These are phyloP conservation scores for Aythya baeri DNA, from an alignment of 2,113 vertebrate species.

Conservation along the genomic window DNA sequence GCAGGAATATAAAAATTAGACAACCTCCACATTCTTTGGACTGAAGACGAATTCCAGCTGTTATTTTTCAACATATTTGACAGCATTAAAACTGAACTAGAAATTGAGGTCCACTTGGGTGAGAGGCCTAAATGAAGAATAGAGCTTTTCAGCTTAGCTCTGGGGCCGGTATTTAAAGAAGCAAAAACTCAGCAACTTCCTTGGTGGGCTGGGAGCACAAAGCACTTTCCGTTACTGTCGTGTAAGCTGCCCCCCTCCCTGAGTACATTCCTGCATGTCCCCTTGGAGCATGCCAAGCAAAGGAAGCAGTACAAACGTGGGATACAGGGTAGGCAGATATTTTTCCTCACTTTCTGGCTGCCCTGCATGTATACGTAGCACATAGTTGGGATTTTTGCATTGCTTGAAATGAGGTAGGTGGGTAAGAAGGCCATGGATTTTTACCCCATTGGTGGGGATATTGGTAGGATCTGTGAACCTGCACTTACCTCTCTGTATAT, in stretches of 20 bases:
- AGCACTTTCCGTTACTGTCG: not conserved
- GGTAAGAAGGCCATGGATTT: not conserved
- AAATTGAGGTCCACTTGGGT: not conserved
- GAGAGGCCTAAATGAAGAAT: not conserved
- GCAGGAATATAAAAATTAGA: not conserved
- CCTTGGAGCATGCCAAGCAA: not conserved
- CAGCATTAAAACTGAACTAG: not conserved
- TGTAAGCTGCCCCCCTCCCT: not conserved
- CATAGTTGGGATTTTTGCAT: constrained; percentile 23
- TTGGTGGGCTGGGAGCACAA: not conserved
- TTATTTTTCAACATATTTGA: not conserved
- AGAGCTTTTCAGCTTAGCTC: not conserved
- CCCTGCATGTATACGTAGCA: not conserved
- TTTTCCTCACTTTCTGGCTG: not conserved
- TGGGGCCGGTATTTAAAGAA: not conserved
- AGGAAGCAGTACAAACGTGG: not conserved
- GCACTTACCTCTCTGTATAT: not conserved
- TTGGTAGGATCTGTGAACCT: not conserved
- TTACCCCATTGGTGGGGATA: not conserved
- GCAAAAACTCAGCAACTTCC: not conserved
- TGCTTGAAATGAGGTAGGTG: not conserved
- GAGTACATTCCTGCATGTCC: not conserved
- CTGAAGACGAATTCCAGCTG: not conserved
- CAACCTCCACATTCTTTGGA: not conserved
- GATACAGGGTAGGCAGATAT: not conserved